Evolutionary conservation across 2,113 vertebrate species (phyloP), one percentile per base, ranked within the genome.

Genomic region (Vidua chalybeata): DNA sequence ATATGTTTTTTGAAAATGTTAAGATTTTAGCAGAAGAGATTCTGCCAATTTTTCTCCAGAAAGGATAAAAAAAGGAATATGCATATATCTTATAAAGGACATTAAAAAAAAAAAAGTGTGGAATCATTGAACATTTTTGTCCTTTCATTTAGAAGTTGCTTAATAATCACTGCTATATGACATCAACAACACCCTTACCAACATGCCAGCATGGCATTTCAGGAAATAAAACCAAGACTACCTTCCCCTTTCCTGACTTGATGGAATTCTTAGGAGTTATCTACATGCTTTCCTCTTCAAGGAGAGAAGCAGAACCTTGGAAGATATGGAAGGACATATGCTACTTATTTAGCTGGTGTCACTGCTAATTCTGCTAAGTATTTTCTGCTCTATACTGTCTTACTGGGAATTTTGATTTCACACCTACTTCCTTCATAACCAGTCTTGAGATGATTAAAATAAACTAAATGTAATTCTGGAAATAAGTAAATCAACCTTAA

Each of bases 101-200:
- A n/a, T 6, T 26, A 6, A 46, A 17, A 30, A 27, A 24, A 16
- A 31, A 31, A 28, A 9, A 35, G 19, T 4, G 5, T 0, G 2
- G 3, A 33, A 10, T 41, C 11, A 1, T 13, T 62, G 4, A 11
- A 4, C 26, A 28, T 52, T 64, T 82, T 33, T 13, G 11, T 67
- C 4, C 1, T 37, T 87, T 81, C 56, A 49, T 35, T 46, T n/a
- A 13, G 4, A 30, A 52, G 3, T 39, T 88, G 62, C 3, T 22
- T 48, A 52, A 22, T 30, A 41, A 11, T 35, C 9, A 67, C 4
- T 75, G 74, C 10, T 59, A 31, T 51, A n/a, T 52, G 7, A 33
- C 13, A 69, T 23, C 15, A 61, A 28, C 2, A 39, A 2, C 43
- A 46, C 3, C 23, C 8, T 31, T 26, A 56, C 61, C 17, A 82